Conservation (phyloP, 2,888 invertebrate species). For the Ceratothoa steindachneri region DNA sequence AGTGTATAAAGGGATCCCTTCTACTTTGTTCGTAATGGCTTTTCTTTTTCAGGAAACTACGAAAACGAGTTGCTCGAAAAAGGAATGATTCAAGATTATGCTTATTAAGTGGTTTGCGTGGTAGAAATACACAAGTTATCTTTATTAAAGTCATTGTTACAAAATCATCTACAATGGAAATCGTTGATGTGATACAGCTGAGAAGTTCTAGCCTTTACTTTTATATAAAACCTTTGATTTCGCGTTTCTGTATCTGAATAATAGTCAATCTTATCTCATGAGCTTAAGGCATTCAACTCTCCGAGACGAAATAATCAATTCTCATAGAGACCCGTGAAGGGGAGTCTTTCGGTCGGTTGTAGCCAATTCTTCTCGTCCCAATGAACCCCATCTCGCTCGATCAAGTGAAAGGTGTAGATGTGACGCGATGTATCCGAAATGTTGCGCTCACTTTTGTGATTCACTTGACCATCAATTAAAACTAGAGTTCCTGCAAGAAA, state of each 20-base stretch:
- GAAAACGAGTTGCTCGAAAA: neutral
- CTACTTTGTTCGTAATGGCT: too few relatives aligned
- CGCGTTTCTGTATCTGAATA: too few relatives aligned
- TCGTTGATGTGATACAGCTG: too few relatives aligned
- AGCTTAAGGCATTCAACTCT: neutral
- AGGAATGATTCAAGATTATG: neutral
- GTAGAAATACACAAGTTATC: too few relatives aligned
- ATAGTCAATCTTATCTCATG: too few relatives aligned
- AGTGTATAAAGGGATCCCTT: too few relatives aligned
- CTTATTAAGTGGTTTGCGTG: too few relatives aligned
- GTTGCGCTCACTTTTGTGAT: conserved; percentile 87
- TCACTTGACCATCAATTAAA: conserved; percentile 84
- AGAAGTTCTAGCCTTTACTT: too few relatives aligned
- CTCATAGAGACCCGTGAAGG: conserved; percentile 66
- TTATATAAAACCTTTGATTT: too few relatives aligned
- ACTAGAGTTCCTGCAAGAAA: conserved; percentile 70
- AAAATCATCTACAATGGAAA: too few relatives aligned
- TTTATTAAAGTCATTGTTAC: too few relatives aligned
- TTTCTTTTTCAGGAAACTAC: neutral
- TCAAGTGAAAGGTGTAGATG: conserved; percentile 91
- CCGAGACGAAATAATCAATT: conserved; percentile 17
- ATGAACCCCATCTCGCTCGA: conserved; percentile 59
- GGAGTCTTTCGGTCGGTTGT: conserved; percentile 65
- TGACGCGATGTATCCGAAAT: conserved; percentile 76
- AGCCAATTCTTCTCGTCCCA: conserved; percentile 72